These are phyloP conservation scores for Cephus nigrinus DNA, from an alignment of 2,888 invertebrate genomes.

Conservation along the genomic window DNA sequence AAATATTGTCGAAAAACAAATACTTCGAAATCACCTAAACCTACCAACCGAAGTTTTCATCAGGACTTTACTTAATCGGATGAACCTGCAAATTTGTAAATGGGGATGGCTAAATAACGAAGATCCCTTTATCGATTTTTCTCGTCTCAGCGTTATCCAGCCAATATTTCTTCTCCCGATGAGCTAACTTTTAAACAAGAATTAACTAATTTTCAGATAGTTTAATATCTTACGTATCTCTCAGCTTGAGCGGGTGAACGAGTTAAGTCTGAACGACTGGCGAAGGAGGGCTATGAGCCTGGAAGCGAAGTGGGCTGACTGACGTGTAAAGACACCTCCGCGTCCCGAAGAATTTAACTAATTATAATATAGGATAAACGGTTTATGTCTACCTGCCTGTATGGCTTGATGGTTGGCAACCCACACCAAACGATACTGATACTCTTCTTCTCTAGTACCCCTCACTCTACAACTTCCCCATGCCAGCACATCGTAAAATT, in stretches of 20 bases:
- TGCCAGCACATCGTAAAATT: slow-evolving; percentile 59
- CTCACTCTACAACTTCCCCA: slow-evolving; percentile 30
- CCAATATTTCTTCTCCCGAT: slow-evolving; percentile 39
- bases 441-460: slow-evolving; percentile 28
- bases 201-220: slow-evolving; percentile 64
- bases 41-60: background rate
- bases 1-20: background rate
- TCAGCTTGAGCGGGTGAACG: slow-evolving; percentile 53
- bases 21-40: background rate
- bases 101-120: background rate
- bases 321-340: slow-evolving; percentile 66
- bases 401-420: slow-evolving; percentile 37
- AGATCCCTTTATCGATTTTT: background rate
- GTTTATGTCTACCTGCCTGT: slow-evolving; percentile 56
- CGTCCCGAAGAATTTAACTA: slow-evolving; percentile 66
- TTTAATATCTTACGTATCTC: slow-evolving; percentile 60
- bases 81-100: background rate
- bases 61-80: background rate
- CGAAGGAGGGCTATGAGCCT: slow-evolving; percentile 55
- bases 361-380: slow-evolving; percentile 66
- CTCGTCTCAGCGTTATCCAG: slow-evolving; percentile 9
- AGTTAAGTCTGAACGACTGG: slow-evolving; percentile 61
- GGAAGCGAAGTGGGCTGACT: slow-evolving; percentile 63
- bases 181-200: slow-evolving; percentile 62
- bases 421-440: slow-evolving; percentile 59